Conservation (phyloP, 2,113 vertebrate genomes). For the Macroglossus sobrinus region DNA sequence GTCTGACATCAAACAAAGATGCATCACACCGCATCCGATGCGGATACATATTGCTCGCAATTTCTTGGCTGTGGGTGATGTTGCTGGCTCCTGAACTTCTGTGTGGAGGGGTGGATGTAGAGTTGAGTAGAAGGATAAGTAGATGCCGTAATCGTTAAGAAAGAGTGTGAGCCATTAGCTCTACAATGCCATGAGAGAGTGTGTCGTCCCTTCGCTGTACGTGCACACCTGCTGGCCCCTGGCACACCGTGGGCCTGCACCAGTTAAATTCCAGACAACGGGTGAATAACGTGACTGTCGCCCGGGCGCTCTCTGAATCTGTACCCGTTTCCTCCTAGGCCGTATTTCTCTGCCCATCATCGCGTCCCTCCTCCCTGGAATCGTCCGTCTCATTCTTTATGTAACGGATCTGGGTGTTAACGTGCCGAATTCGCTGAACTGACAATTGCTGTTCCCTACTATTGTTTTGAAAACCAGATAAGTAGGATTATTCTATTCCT, state of each 20-base stretch:
- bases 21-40: too few species aligned
- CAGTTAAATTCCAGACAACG: rapidly evolving
- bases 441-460: background rate
- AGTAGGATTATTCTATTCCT: background rate
- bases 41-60: background rate
- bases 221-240: rapidly evolving
- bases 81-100: background rate
- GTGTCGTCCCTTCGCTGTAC: rapidly evolving
- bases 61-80: background rate
- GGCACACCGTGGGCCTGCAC: rapidly evolving
- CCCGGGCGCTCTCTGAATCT: rapidly evolving
- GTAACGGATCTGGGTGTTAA: background rate
- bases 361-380: too few species aligned
- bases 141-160: rapidly evolving
- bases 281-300: rapidly evolving
- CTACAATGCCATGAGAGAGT: rapidly evolving
- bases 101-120: rapidly evolving
- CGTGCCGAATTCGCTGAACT: background rate
- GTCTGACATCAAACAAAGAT: background rate
- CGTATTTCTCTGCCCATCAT: background rate
- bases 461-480: background rate
- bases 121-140: background rate
- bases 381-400: background rate
- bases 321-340: rapidly evolving
- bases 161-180: too few species aligned